Conservation (phyloP, 2,888 invertebrate genomes). For the Crematogaster levior region DNA sequence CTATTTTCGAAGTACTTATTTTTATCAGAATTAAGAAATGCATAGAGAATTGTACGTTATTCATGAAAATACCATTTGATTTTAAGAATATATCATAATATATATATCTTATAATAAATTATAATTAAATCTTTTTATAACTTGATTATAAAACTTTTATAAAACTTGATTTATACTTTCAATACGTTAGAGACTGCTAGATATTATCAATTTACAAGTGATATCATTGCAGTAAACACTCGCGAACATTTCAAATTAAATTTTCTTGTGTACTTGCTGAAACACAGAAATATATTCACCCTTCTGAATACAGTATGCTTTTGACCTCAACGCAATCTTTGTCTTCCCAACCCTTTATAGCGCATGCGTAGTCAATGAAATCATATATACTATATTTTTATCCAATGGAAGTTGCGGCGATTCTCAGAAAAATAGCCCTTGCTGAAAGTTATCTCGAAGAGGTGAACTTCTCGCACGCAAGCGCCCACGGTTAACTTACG, state of each 20-base stretch:
- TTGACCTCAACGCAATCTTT: background rate
- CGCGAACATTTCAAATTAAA: background rate
- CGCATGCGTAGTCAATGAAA: slow-evolving; percentile 45
- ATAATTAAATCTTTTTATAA: background rate
- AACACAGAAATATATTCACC: background rate
- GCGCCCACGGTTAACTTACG: slow-evolving; percentile 23
- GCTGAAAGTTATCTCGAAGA: background rate
- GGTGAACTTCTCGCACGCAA: slow-evolving; percentile 34
- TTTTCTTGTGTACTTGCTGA: background rate
- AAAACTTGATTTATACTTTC: background rate
- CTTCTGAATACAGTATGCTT: background rate
- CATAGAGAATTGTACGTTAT: background rate
- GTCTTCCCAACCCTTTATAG: background rate
- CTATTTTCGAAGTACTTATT: no score
- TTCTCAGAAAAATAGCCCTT: slow-evolving; percentile 11
- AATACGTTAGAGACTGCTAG: background rate
- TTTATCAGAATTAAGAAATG: background rate
- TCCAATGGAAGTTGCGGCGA: background rate
- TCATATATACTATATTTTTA: background rate
- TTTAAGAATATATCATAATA: background rate
- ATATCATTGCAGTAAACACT: background rate
- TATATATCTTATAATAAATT: background rate
- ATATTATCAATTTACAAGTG: background rate
- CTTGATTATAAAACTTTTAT: no score
- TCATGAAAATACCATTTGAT: background rate